A percentile compares a stretch with the other conserved stretches of the same genome.
Conservation (phyloP, 2,797 vertebrate species). For the Argya squamiceps region DNA sequence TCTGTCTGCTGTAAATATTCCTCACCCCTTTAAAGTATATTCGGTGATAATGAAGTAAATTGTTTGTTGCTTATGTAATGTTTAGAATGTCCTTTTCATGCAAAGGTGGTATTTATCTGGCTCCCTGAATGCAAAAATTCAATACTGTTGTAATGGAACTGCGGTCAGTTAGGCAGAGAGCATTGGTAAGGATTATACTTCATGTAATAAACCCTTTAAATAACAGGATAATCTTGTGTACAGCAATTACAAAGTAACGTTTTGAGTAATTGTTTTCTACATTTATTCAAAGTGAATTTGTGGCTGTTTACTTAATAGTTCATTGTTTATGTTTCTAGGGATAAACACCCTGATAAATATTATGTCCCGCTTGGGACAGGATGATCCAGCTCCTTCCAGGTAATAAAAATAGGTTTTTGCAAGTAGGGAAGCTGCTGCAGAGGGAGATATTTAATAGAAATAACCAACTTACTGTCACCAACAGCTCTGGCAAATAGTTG, state of each 20-base stretch:
- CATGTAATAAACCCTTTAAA: not conserved
- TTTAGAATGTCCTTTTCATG: not conserved
- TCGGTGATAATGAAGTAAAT: not conserved
- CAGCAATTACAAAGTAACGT: not conserved
- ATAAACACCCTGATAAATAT: conserved; percentile 99
- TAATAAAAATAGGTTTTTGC: conserved; percentile 63
- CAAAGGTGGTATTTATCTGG: not conserved
- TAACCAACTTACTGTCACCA: not conserved
- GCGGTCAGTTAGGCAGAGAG: not conserved
- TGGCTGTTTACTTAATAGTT: conserved; percentile 3
- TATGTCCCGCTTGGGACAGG: conserved; percentile 97
- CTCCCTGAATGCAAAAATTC: not conserved
- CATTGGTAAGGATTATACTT: not conserved
- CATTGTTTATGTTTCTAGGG: conserved; percentile 77
- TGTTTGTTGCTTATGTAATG: not conserved
- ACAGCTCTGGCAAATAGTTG: conserved; percentile 2
- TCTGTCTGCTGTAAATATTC: not conserved
- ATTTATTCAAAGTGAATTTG: not conserved
- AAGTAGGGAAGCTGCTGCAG: not conserved
- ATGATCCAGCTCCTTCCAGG: conserved; percentile 97
- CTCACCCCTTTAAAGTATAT: not conserved
- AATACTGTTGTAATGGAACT: not conserved
- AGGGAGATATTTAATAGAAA: not conserved
- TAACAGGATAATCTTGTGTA: not conserved
- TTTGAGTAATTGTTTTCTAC: not conserved